phyloP scores from a whole-genome alignment of 2,888 invertebrate genomes.

The Eupithecia subumbrata region DNA sequence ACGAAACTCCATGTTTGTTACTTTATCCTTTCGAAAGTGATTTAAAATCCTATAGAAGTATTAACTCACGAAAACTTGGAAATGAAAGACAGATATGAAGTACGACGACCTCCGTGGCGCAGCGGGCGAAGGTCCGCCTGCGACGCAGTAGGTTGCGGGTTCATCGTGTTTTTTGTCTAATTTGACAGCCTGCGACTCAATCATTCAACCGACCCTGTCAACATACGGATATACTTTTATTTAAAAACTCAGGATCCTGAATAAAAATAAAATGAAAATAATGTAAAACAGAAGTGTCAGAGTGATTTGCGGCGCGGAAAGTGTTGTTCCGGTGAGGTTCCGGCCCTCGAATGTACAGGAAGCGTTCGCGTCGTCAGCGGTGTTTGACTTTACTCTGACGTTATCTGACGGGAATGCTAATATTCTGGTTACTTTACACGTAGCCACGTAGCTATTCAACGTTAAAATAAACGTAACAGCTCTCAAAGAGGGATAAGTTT shows the following conservation, averaged over 20 bases:
- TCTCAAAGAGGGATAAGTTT: background rate
- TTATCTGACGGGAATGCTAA: slow-evolving; percentile 68
- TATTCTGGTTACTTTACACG: slow-evolving; percentile 41
- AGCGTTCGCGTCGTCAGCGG: slow-evolving; percentile 56
- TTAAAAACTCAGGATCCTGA: background rate
- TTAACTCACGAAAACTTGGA: background rate
- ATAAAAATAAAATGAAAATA: slow-evolving; percentile 34
- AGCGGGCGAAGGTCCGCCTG: no score
- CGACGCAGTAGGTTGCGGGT: no score
- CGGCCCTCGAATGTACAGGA: slow-evolving; percentile 65
- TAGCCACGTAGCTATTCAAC: slow-evolving; percentile 8
- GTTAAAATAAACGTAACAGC: background rate
- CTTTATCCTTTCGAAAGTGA: background rate
- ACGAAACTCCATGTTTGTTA: background rate
- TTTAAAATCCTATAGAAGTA: background rate
- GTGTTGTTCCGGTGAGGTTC: slow-evolving; percentile 63
- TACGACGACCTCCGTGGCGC: no score
- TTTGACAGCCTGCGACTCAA: background rate
- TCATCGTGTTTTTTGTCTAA: no score
- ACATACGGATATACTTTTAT: background rate
- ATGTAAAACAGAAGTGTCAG: slow-evolving; percentile 60
- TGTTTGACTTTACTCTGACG: slow-evolving; percentile 59
- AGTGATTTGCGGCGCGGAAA: slow-evolving; percentile 69
- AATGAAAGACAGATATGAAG: no score
- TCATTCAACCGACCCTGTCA: background rate